Base-by-base conservation (phyloP, 2,113 vertebrate species). In the Urocolius indicus region DNA sequence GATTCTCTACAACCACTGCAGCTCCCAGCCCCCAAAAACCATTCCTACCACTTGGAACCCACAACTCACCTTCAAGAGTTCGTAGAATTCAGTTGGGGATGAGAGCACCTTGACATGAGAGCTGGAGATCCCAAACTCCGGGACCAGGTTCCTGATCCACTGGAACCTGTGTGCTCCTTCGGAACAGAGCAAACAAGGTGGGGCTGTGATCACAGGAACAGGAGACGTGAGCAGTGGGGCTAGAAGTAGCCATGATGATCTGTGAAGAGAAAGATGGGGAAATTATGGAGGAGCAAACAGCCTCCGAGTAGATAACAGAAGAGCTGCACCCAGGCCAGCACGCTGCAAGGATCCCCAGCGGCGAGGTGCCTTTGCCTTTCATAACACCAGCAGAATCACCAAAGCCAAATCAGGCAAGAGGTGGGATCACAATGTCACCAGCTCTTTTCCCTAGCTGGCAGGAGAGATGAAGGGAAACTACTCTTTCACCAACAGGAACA, bases 131-230 rank as follows among this genome's bases (percentile, higher is more conserved):
- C 98, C 97, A 29, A 99, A 99, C 59, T 98, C 99, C 0, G 99
- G 99, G 9, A 99, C 99, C 27, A 99, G 97, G 58, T 99, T 99
- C 13, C 98, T 96, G 96, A 99, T 99, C 99, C 99, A 99, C 89
- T 97, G 98, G 97, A 99, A 99, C 49, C 97, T 98, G 85, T 98
- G 92, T 34, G 96, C 98, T 6, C 98, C 97, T 84, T 98, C 98
- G 3, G 97, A 97, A 65, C 98, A 98, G 16, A 98, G 98, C 14
- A 98, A 97, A 9, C 98, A 98, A 0, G 98, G 94, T 7, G 98
- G 97, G 10, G 94, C 96, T 19, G 98, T 97, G 85, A 96, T 63
- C 22, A 97, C 95, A 16, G 98, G 98, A 58, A 98, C 97, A 1
- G 98, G 36, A 46, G 99, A 98, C 9, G 98, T 98, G 89, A 99